Evolutionary conservation across 2,888 invertebrate genomes (phyloP).

Genomic region (Caenorhabditis sp.): DNA sequence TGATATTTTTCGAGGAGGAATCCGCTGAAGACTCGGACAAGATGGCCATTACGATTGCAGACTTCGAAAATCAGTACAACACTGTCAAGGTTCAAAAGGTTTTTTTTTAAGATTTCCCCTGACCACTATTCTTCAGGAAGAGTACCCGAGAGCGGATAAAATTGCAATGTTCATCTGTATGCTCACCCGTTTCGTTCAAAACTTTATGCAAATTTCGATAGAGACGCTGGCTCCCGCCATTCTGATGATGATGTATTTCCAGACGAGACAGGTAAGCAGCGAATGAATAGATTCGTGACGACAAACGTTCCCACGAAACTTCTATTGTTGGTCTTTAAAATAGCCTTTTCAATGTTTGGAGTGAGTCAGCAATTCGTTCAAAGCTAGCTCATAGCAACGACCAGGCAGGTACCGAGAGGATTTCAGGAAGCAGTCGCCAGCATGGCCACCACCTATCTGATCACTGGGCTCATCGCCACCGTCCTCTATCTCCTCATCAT

Average conservation of each 20-base stretch:
- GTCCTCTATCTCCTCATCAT: constrained; percentile 46
- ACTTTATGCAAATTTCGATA: constrained; percentile 53
- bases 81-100: constrained; percentile 1
- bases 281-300: neutral
- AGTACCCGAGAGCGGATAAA: constrained; percentile 32
- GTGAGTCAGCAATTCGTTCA: no score
- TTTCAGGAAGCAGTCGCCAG: constrained; percentile 46
- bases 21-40: constrained; percentile 24
- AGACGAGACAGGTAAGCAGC: constrained; percentile 36
- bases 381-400: no score
- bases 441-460: constrained; percentile 51
- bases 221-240: constrained; percentile 46
- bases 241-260: constrained; percentile 55
- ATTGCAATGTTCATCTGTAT: constrained; percentile 50
- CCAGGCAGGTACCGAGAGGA: no score
- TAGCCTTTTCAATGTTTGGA: no score
- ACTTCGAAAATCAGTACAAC: constrained; percentile 24
- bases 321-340: no score
- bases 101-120: neutral
- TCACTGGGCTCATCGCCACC: constrained; percentile 53
- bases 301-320: constrained; percentile 4
- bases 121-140: constrained; percentile 6
- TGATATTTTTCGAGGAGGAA: constrained; percentile 38
- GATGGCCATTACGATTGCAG: constrained; percentile 24
- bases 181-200: constrained; percentile 50